These are phyloP conservation scores for Panagrolaimus sp. DNA, from an alignment of 1,140 invertebrate genomes.

Conservation along the genomic window DNA sequence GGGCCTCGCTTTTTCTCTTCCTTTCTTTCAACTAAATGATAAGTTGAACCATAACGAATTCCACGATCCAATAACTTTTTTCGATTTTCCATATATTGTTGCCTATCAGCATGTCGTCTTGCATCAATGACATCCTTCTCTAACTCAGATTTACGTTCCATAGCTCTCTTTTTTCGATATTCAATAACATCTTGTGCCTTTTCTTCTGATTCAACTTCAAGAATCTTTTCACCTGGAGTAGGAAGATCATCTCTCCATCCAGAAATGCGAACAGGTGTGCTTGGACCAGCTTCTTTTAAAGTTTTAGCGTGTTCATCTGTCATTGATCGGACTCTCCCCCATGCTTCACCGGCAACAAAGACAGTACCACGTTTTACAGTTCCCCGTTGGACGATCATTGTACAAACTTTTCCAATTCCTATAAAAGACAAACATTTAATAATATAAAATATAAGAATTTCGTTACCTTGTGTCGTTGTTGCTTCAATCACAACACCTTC, in stretches of 20 bases:
- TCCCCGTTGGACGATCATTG: constrained; percentile 80
- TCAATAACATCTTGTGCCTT: constrained; percentile 70
- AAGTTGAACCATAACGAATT: constrained; percentile 43
- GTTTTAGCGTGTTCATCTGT: constrained; percentile 72
- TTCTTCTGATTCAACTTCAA: constrained; percentile 76
- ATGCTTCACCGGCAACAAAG: constrained; percentile 72
- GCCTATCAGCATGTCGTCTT: constrained; percentile 66
- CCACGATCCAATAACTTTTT: constrained; percentile 33
- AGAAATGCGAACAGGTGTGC: constrained; percentile 77
- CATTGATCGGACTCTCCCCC: constrained; percentile 69
- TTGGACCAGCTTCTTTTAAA: constrained; percentile 70
- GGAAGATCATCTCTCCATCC: constrained; percentile 77
- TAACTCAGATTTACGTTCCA: constrained; percentile 67
- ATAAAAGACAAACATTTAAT: constrained; percentile 30
- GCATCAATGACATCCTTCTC: constrained; percentile 69
- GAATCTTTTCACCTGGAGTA: constrained; percentile 75
- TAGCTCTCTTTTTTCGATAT: constrained; percentile 65
- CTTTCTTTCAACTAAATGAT: constrained; percentile 35
- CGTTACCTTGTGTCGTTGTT: constrained; percentile 69
- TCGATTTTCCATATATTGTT: constrained; percentile 61
- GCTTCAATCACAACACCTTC: constrained; percentile 88
- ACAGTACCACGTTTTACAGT: constrained; percentile 75
- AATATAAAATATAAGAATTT: constrained; percentile 56
- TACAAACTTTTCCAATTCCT: constrained; percentile 73
- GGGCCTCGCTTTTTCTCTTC: constrained; percentile 28